Base-by-base conservation (phyloP, 1,140 invertebrate species). In the Lamellibrachia luymesi region DNA sequence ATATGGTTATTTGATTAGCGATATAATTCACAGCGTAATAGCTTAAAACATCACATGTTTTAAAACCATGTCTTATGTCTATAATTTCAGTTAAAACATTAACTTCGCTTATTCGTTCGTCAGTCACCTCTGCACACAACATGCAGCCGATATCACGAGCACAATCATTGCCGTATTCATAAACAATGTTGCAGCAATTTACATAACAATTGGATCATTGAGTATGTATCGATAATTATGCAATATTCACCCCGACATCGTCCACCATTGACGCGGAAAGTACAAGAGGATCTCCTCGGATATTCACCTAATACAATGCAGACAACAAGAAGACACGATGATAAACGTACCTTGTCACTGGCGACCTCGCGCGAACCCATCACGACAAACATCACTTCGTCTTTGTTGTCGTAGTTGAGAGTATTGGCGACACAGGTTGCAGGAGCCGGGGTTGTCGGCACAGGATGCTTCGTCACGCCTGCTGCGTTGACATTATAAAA, bases 31-130 rank as follows among this genome's bases (percentile, higher is more conserved):
- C 92, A 2, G 25, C 89, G 80, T 5, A 2, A 90, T n/a, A 51
- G n/a, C 50, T 27, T 93, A 27, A 90, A 51, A 90, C 10, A 92
- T 25, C 4, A 94, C 22, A 38, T n/a, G 38, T 90, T 80, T 80
- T 80, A 80, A 80, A 80, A 80, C 64, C 25, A 4, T 4, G 6
- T 10, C 64, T 17, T 22, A 80, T 80, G 2, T 17, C 13, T 10
- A 6, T 17, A 22, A 80, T 17, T 80, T 80, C 64, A 80, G 13
- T 22, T 80, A 80, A 80, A 80, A 17, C 13, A 17, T 6, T 80
- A 22, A 80, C 64, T 80, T 56, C 4, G 17, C 64, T 17, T 80
- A 80, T 80, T 80, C 13, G 13, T 80, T 80, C 25, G 13, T 80
- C 25, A 10, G 64, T 22, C 64, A 2, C 5, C 8, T 10, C 1